Evolutionary conservation across 64 coral and sea anemone genomes (phyloP).

Genomic region (Porites australiensis): DNA sequence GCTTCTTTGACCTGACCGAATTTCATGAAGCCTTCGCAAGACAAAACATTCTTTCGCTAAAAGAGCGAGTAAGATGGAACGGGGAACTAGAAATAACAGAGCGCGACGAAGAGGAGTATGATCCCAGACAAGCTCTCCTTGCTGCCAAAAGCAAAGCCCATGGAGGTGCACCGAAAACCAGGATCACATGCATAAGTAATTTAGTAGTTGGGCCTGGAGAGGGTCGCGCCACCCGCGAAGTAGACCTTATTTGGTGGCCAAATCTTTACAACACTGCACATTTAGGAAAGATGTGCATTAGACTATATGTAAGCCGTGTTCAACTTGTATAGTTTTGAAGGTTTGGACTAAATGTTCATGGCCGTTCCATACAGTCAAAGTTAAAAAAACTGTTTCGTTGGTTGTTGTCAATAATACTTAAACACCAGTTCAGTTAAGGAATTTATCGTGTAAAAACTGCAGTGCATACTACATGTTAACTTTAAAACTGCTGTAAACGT

Average conservation of each 20-base stretch:
- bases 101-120: too few relatives aligned
- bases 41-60: too few relatives aligned
- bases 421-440: too few relatives aligned
- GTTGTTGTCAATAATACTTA: too few relatives aligned
- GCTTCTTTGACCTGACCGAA: conserved; percentile 24
- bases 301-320: conserved; percentile 29
- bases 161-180: not conserved
- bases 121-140: not conserved
- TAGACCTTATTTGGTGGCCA: conserved; percentile 36
- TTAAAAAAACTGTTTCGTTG: too few relatives aligned
- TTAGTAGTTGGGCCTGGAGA: conserved; percentile 25
- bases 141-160: conserved; percentile 36
- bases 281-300: conserved; percentile 43
- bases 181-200: conserved; percentile 15
- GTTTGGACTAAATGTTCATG: too few relatives aligned
- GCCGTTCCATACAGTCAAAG: too few relatives aligned
- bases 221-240: conserved; percentile 4
- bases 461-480: too few relatives aligned
- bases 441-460: too few relatives aligned
- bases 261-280: conserved; percentile 28
- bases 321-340: not conserved
- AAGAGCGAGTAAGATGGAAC: too few relatives aligned
- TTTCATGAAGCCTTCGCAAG: too few relatives aligned
- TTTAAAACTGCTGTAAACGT: too few relatives aligned
- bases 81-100: not conserved